Conservation (phyloP, 2,113 vertebrate genomes). For the human region GRCh38 chr6:4757501-4758000, state of each 20-base stretch:
- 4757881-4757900: not conserved
- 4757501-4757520: not conserved
- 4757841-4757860: no score
- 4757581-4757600: not conserved
- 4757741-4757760: no score
- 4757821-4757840: no score
- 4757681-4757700: not conserved
- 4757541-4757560: not conserved
- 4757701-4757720: slow-evolving; percentile 9
- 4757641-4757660: not conserved
- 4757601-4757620: not conserved
- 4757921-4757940: not conserved
- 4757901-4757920: slow-evolving; percentile 4
- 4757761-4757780: no score
- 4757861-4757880: no score
- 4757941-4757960: not conserved
- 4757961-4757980: not conserved
- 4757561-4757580: not conserved
- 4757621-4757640: not conserved
- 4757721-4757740: slow-evolving; percentile 19
- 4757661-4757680: not conserved
- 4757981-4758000: not conserved
- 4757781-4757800: no score
- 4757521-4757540: slow-evolving; percentile 10
- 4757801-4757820: no score